Percentiles rank a stretch among this genome's conserved stretches.
phyloP scores from a whole-genome alignment of 1,140 invertebrate species.

The Lasaia peninsularis region DNA sequence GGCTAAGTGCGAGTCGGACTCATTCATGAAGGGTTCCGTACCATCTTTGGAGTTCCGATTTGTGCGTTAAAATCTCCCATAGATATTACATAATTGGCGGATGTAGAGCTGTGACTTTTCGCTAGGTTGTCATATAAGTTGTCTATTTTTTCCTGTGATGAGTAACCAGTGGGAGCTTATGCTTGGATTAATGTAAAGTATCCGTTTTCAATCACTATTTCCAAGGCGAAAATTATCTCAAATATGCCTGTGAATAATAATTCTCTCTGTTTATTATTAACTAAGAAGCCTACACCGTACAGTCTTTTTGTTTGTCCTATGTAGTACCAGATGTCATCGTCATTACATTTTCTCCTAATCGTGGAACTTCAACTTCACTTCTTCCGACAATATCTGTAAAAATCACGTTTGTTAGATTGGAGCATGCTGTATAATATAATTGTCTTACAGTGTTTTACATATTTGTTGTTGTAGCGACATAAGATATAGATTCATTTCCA shows the following conservation, averaged over 20 bases:
- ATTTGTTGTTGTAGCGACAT: too few species aligned
- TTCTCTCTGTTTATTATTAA: conserved; percentile 30
- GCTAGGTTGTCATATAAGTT: conserved; percentile 30
- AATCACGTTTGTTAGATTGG: too few species aligned
- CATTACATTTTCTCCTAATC: conserved; percentile 31
- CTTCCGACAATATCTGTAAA: conserved; percentile 40
- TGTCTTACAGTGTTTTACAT: too few species aligned
- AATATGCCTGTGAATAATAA: conserved; percentile 32
- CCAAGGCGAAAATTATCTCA: conserved; percentile 31
- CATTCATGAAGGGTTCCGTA: too few species aligned
- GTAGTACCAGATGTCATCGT: conserved; percentile 37
- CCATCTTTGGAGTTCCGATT: conserved; percentile 30
- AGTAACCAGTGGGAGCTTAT: conserved; percentile 34
- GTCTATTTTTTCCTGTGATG: conserved; percentile 32
- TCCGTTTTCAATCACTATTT: conserved; percentile 27
- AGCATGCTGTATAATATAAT: too few species aligned
- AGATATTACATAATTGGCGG: conserved; percentile 23
- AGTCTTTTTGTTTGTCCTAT: conserved; percentile 35
- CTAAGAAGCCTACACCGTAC: conserved; percentile 33
- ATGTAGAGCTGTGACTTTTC: conserved; percentile 25
- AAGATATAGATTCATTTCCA: too few species aligned
- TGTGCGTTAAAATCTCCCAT: conserved; percentile 31
- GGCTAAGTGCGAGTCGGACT: too few species aligned
- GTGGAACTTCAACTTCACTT: conserved; percentile 31
- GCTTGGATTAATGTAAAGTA: conserved; percentile 33